These are phyloP conservation scores for Enteromius paludinosus DNA, from an alignment of 2,797 vertebrate species.

Conservation along the genomic window DNA sequence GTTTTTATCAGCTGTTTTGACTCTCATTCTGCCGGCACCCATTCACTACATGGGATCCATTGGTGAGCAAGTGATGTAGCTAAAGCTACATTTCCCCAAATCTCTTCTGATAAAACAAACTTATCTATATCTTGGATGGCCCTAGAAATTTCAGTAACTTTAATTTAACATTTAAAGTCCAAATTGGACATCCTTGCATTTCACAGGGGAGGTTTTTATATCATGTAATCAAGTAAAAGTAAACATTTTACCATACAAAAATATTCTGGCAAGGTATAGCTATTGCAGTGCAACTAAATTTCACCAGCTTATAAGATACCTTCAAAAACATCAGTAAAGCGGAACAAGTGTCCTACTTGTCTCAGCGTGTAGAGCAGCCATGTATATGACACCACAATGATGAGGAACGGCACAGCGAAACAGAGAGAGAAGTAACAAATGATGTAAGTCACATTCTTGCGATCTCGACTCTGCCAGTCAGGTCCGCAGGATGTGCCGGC, in stretches of 20 bases:
- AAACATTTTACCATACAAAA: not conserved
- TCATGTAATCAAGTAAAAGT: not conserved
- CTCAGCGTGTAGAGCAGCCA: slow-evolving; percentile 77
- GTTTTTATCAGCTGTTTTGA: not conserved
- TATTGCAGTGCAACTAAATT: not conserved
- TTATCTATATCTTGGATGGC: too few relatives aligned
- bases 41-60: not conserved
- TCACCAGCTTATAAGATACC: not conserved
- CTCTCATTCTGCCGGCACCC: too few relatives aligned
- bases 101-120: not conserved
- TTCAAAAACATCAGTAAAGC: not conserved
- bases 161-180: too few relatives aligned
- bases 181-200: not conserved
- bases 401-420: slow-evolving; percentile 75
- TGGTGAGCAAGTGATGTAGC: not conserved
- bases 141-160: too few relatives aligned
- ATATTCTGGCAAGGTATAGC: not conserved
- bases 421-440: slow-evolving; percentile 77
- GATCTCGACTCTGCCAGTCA: slow-evolving; percentile 77
- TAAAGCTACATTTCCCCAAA: not conserved
- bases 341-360: slow-evolving; percentile 67
- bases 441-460: slow-evolving; percentile 77
- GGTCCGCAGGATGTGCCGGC: slow-evolving; percentile 80
- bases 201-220: not conserved
- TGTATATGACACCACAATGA: slow-evolving; percentile 74